These are phyloP conservation scores for Solea senegalensis DNA, from an alignment of 2,113 vertebrate species.

Conservation along the genomic window DNA sequence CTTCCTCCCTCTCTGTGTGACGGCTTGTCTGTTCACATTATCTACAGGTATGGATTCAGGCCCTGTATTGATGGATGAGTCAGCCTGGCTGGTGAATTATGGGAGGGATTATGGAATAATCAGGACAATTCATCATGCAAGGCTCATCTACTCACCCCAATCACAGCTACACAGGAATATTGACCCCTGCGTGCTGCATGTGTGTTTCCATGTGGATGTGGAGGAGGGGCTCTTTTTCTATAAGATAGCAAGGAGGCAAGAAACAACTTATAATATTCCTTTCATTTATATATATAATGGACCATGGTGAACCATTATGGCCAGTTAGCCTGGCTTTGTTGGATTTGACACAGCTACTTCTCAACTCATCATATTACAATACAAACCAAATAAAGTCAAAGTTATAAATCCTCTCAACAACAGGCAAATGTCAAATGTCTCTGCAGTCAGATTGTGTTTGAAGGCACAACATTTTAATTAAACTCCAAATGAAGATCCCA, in stretches of 20 bases:
- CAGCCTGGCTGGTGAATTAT: conserved; percentile 58
- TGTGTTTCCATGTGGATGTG: conserved; percentile 31
- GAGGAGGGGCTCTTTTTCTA: neutral
- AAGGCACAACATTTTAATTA: neutral
- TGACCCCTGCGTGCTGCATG: conserved; percentile 44
- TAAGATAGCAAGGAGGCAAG: neutral
- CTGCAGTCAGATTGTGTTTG: neutral
- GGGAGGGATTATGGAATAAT: conserved; percentile 69
- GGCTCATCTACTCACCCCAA: conserved; percentile 50
- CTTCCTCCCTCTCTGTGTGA: neutral
- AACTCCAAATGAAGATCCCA: neutral
- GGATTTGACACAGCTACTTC: neutral
- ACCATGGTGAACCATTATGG: neutral
- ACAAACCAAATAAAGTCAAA: no score
- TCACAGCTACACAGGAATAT: conserved; percentile 70
- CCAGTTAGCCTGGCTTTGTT: neutral
- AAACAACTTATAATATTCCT: neutral
- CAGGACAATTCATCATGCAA: conserved; percentile 70
- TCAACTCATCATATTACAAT: neutral
- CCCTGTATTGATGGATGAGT: conserved; percentile 63
- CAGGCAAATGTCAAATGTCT: neutral
- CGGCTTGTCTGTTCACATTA: conserved; percentile 5
- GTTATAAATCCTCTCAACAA: neutral
- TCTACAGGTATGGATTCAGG: conserved; percentile 61
- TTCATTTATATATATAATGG: neutral